These are phyloP conservation scores for Felis chaus DNA, from an alignment of 2,113 vertebrate species.

Conservation along the genomic window DNA sequence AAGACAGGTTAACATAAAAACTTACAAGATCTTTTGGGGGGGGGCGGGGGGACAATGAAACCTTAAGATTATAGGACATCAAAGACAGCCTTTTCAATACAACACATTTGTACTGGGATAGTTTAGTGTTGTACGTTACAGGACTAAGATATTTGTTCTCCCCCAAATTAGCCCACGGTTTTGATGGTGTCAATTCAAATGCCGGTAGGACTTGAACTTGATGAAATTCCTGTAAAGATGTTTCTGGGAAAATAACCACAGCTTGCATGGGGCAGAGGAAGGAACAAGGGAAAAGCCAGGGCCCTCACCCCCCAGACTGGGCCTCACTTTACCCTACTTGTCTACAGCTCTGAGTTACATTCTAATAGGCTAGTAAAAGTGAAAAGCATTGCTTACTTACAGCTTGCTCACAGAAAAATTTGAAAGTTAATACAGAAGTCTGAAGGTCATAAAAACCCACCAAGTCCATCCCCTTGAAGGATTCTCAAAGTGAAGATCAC, in stretches of 20 bases:
- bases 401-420: neutral
- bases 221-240: neutral
- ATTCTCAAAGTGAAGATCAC: neutral
- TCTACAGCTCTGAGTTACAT: neutral
- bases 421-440: neutral
- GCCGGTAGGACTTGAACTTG: neutral
- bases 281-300: neutral
- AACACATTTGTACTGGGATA: neutral
- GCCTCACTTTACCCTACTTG: neutral
- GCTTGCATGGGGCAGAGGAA: neutral
- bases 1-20: neutral
- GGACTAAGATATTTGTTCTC: neutral
- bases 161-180: neutral
- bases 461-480: neutral
- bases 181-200: neutral
- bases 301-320: neutral
- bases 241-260: neutral
- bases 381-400: neutral
- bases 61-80: neutral
- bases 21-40: neutral
- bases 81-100: neutral
- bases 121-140: neutral
- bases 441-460: neutral
- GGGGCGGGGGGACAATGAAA: fast-evolving
- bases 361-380: neutral